Conservation (phyloP, 2,797 vertebrate genomes). For the Gephyroberyx darwinii region DNA sequence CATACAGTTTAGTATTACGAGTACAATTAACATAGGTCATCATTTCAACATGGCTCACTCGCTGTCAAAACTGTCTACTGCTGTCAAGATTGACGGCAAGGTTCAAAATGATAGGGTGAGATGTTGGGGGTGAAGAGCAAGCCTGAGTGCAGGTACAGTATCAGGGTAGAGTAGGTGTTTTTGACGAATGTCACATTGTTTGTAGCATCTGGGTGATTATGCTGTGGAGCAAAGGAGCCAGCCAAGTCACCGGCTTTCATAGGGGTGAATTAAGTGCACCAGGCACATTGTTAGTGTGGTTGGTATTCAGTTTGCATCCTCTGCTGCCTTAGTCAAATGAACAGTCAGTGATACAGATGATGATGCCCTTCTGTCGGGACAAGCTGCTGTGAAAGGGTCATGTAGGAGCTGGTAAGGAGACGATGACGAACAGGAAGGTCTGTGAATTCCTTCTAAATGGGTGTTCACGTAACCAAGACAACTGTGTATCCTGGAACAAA, state of each 20-base stretch:
- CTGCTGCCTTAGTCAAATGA: constrained; percentile 17
- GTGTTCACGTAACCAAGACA: constrained; percentile 10
- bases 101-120: no score
- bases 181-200: neutral
- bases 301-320: constrained; percentile 11
- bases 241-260: neutral
- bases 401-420: constrained; percentile 31
- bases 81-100: neutral
- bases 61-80: neutral
- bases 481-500: neutral
- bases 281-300: neutral
- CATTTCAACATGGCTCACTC: no score
- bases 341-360: constrained; percentile 25
- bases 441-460: constrained; percentile 17
- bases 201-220: neutral
- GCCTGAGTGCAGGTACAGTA: no score
- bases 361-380: constrained; percentile 21
- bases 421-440: constrained; percentile 34
- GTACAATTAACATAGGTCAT: no score
- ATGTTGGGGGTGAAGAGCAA: no score
- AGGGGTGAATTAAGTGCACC: neutral
- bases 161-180: neutral
- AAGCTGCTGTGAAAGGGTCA: constrained; percentile 6
- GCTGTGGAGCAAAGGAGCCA: neutral
- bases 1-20: neutral